Base-by-base conservation (phyloP, 2,113 vertebrate genomes). In the Danionella cerebrum region DNA sequence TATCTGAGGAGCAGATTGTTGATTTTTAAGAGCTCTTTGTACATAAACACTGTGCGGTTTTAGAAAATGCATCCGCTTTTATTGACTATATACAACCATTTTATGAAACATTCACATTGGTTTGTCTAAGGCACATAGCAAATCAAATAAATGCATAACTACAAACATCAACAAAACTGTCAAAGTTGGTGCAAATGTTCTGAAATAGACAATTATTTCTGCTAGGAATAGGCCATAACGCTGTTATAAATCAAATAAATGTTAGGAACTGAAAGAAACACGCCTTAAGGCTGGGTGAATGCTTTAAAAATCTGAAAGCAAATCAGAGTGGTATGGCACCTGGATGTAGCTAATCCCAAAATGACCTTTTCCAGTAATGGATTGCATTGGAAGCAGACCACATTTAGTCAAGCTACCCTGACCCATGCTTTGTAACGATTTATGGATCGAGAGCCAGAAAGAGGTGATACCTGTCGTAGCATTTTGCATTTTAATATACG, bases 301-400 rank as follows among this genome's bases (percentile, higher is more conserved):
- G 55, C 71, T 80, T 78, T 72, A 74, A 75, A 79, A 78, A 77
- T 55, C n/a, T 69, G 31, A 44, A 42, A 76, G 67, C 68, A 76
- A 73, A 3, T 35, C 73, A 39, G 68, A 55, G 44, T 42, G 21
- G 50, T 29, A 47, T 7, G 0, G 7, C 1, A 21, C 45, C 47
- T 45, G 57, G 45, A 80, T 38, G 78, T 73, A 55, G 73, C 50
- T 50, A 85, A 79, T 80, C 78, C 78, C 69, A 76, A 58, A 67
- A 60, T 90, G 88, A 91, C 87, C 90, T 90, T 91, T 90, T 74
- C 62, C 70, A 82, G 70, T 79, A 83, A 82, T 80, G 70, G 68
- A 70, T 68, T 69, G 65, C 59, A 18, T 58, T 69, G 51, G 31
- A 72, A 73, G 69, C 57, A 27, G 75, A 79, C 77, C 67, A 73